Evolutionary conservation across 2,888 invertebrate species (phyloP), one percentile per base, ranked within the genome.

Genomic region (Cryptus armator): DNA sequence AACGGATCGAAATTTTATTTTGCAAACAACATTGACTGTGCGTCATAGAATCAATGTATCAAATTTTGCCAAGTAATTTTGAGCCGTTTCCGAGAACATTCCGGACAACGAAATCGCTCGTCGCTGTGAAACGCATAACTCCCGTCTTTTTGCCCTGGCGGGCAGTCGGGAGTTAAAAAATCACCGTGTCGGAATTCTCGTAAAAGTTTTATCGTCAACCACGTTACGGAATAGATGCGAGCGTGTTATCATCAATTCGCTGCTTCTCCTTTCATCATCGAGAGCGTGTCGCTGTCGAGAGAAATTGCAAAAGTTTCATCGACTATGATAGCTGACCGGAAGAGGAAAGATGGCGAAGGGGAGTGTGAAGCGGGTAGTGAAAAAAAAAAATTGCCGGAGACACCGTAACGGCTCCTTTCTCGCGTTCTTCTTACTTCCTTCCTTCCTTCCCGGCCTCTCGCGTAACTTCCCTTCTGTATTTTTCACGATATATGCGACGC

Each of bases 231-330:
- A n/a, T 19, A 53, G n/a, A 64, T 9, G 32, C n/a, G 12, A 10
- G 14, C 44, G n/a, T 7, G 48, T 46, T 66, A 64, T 66, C 64
- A 46, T 53, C 29, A 32, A 10, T 44, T 44, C 46, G n/a, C 2
- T 12, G 10, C 16, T n/a, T 74, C 19, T n/a, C 67, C 19, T 32
- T 37, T 67, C 77, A 19, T 9, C 10, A 14, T 14, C 64, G 44
- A 24, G 24, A 24, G 24, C 24, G 24, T 24, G 24, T 24, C 24
- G n/a, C 5, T 14, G 56, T 77, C 53, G 44, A 16, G 43, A 76
- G 70, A 81, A 72, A 84, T 77, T 71, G 76, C 76, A 19, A 77
- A 84, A 81, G 76, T 84, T 84, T 32, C 16, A 0, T 56, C 19
- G 71, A 43, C 64, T 46, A 67, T 75, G 71, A 68, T 72, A 62